A percentile compares a stretch with the other conserved stretches of the same genome.
Evolutionary conservation across 1,140 invertebrate genomes (phyloP).

Genomic region (Drosophila athabasca): DNA sequence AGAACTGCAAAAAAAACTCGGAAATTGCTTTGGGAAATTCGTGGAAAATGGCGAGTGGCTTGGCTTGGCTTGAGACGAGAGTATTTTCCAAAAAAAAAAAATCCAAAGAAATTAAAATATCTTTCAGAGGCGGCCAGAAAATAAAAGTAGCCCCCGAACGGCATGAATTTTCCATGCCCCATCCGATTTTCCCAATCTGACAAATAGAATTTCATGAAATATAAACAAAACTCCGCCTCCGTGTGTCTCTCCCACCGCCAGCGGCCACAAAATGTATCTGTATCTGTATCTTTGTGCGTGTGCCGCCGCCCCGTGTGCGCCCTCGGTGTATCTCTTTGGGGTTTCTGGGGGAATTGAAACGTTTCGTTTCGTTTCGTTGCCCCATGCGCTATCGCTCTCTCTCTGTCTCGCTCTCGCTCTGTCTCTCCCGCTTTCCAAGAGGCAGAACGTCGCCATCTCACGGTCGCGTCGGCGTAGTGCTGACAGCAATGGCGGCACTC

Average conservation of each 20-base stretch:
- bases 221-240: conserved; percentile 83
- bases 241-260: conserved; percentile 51
- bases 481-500: conserved; percentile 80
- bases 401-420: too few species aligned
- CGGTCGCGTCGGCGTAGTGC: conserved; percentile 65
- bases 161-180: not conserved
- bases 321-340: conserved; percentile 21
- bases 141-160: conserved; percentile 31
- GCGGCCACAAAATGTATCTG: conserved; percentile 37
- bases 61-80: conserved; percentile 49
- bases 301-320: conserved; percentile 20
- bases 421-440: too few species aligned
- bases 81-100: conserved; percentile 31
- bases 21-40: conserved; percentile 45
- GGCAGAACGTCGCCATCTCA: conserved; percentile 54
- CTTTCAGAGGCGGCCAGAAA: conserved; percentile 60
- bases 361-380: conserved; percentile 16
- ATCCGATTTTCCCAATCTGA: conserved; percentile 46
- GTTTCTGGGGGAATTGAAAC: conserved; percentile 48
- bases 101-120: conserved; percentile 77
- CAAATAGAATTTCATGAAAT: conserved; percentile 82
- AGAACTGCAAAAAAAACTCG: conserved; percentile 27
- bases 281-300: conserved; percentile 39
- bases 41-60: conserved; percentile 69
- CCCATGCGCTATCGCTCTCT: conserved; percentile 1